A percentile compares a stretch with the other conserved stretches of the same genome.
Conservation (phyloP, 1,140 invertebrate genomes). For the Drosophila kurseongensis region DNA sequence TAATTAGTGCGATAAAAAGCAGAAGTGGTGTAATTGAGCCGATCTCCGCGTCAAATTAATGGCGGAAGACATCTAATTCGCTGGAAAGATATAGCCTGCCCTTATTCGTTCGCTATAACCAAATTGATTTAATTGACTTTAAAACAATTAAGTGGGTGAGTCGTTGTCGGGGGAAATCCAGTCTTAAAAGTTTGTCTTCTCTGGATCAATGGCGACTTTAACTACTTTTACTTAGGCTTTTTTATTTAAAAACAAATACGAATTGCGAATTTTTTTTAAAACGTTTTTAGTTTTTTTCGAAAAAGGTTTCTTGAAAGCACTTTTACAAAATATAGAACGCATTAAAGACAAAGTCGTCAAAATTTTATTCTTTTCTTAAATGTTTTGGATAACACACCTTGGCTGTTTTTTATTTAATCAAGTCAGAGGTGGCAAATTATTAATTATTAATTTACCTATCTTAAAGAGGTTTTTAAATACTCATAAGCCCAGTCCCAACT, state of each 20-base stretch:
- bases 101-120: constrained; percentile 32
- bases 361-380: too few relatives aligned
- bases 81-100: constrained; percentile 16
- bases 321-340: too few relatives aligned
- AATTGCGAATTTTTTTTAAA: too few relatives aligned
- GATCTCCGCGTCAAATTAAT: constrained; percentile 39
- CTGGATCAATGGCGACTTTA: not conserved
- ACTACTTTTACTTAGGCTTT: too few relatives aligned
- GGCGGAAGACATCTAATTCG: constrained; percentile 39
- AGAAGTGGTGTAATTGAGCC: constrained; percentile 45
- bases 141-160: constrained; percentile 23
- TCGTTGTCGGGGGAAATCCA: constrained; percentile 6
- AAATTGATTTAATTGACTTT: constrained; percentile 34
- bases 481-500: not conserved
- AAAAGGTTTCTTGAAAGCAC: too few relatives aligned
- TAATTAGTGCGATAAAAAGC: constrained; percentile 59
- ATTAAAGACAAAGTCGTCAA: too few relatives aligned
- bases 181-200: not conserved
- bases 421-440: too few relatives aligned
- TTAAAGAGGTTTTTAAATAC: not conserved
- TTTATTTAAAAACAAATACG: too few relatives aligned
- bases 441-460: too few relatives aligned
- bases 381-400: too few relatives aligned
- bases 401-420: too few relatives aligned
- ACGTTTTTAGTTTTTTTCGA: too few relatives aligned